Conservation (phyloP, 2,888 invertebrate species). For the Tenodera sinensis region DNA sequence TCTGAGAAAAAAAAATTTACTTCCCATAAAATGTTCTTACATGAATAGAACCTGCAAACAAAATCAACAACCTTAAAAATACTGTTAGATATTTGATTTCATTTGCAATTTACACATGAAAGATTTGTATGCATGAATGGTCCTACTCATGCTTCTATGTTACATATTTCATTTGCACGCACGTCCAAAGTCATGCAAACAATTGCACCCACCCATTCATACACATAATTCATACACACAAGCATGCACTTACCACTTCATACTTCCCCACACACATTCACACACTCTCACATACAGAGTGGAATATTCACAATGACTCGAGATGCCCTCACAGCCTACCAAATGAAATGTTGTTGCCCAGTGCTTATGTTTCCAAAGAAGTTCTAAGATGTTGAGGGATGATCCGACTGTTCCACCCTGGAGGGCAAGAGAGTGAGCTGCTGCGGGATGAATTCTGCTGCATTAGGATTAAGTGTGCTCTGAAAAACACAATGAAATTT, state of each 20-base stretch:
- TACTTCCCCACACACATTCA: background rate
- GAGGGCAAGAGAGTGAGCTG: background rate
- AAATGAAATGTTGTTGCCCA: slow-evolving; percentile 27
- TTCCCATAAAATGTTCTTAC: background rate
- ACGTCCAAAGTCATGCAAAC: background rate
- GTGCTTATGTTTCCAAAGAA: background rate
- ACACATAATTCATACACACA: background rate
- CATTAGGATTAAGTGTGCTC: slow-evolving; percentile 78
- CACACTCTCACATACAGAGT: background rate
- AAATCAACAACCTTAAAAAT: background rate
- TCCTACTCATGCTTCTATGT: background rate
- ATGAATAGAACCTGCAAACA: background rate
- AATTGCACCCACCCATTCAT: background rate
- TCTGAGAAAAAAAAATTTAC: background rate
- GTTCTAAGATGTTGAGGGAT: slow-evolving; percentile 25
- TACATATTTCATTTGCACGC: background rate
- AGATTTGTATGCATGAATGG: background rate
- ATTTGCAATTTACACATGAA: background rate
- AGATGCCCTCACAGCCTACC: slow-evolving; percentile 28
- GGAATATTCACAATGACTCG: slow-evolving; percentile 24
- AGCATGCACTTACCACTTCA: background rate
- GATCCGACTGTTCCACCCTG: background rate
- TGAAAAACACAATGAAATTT: slow-evolving; percentile 40
- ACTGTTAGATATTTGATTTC: background rate
- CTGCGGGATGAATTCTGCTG: slow-evolving; percentile 76